Evolutionary conservation across 2,113 vertebrate species (phyloP).

Genomic region (Oceanodroma tethys): DNA sequence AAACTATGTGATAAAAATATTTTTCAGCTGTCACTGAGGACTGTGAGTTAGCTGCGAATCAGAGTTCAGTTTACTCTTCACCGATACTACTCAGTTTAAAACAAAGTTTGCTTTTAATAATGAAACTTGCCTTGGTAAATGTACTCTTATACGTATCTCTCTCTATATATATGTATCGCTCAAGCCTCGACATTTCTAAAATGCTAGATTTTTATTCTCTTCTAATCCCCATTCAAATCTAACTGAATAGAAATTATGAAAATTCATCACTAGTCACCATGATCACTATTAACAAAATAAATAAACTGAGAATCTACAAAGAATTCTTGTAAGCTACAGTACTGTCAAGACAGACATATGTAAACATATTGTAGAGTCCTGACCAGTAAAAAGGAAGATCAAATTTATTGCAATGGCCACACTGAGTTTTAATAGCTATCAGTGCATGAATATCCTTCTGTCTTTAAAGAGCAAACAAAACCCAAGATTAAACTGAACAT

Average conservation of each 20-base stretch:
- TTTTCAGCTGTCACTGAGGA: neutral
- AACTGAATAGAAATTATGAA: neutral
- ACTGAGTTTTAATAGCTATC: neutral
- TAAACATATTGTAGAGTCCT: neutral
- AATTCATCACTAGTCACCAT: neutral
- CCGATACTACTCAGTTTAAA: neutral
- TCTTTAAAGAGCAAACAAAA: neutral
- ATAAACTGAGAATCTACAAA: neutral
- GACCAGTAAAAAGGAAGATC: neutral
- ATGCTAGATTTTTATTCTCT: neutral
- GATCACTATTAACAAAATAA: neutral
- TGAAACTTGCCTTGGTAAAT: neutral
- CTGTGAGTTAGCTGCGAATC: neutral
- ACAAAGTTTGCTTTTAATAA: neutral
- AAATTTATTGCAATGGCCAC: neutral
- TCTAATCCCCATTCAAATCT: neutral
- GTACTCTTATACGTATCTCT: neutral
- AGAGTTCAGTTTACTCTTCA: neutral
- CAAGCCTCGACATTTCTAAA: neutral
- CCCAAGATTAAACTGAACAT: accelerated
- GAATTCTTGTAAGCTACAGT: neutral
- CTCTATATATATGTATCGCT: too few relatives aligned
- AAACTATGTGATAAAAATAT: neutral
- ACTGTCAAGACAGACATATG: neutral
- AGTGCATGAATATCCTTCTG: neutral